Base-by-base conservation (phyloP, 2,888 invertebrate species). In the Agonum fuliginosum region DNA sequence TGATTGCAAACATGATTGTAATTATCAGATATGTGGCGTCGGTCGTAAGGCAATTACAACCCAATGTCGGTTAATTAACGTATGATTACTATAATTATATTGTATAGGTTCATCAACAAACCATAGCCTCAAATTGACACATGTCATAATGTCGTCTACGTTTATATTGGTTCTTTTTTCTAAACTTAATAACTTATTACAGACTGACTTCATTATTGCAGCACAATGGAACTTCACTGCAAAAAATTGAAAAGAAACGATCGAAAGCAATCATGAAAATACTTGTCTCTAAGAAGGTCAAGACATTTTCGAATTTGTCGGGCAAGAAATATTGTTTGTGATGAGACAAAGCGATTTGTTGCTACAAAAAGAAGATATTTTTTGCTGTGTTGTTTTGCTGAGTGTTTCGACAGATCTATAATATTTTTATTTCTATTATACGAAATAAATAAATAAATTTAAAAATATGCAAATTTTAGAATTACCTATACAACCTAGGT, bases 181-280 rank as follows among this genome's bases (percentile, higher is more conserved):
- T 62, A 1, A 24, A 54, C 12, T 12, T 54, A 54, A 54, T 54
- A 54, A 54, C 54, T 24, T 54, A 24, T 62, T 62, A 34, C 34
- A 10, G 37, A 62, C 34, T 34, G 34, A 19, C 10, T 62, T 34
- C 14, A 62, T 62, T 62, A 62, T 37, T 34, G 19, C 30, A 34
- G 17, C 10, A 37, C 62, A 37, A 62, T 37, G 14, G 34, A 17
- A 62, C n/a, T 48, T 62, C 19, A 5, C 10, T 10, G 24, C 62
- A 62, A 62, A 62, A 62, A 62, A 27, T 17, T 27, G 30, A 6
- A 62, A 24, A 27, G 19, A 10, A 34, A n/a, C n/a, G n/a, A 62
- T 8, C 17, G 62, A 62, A 62, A 62, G 37, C 62, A 62, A 62
- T 62, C 62, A 62, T 62, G 37, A 34, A 62, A 62, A 62, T 62